Evolutionary conservation across 2,888 invertebrate species (phyloP), one percentile per base, ranked within the genome.

Genomic region (Drosophila macrospina): DNA sequence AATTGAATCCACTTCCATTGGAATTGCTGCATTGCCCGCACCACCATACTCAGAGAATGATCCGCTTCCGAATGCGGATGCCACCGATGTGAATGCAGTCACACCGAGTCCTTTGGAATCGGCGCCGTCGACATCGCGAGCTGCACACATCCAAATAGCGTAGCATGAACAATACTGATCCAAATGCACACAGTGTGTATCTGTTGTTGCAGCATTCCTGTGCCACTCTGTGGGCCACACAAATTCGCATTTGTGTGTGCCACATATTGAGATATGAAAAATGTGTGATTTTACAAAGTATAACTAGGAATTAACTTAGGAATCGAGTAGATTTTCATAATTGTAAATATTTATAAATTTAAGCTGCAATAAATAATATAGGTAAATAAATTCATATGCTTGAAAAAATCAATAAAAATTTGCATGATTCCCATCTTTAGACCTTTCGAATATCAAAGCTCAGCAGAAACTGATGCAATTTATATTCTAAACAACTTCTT

Each of bases 21-120:
- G 80, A 7, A 78, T 84, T 45, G 83, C 83, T n/a, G 83, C 81
- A 13, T 41, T 89, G 15, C 71, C 85, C 0, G 82, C 81, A 5
- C 90, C 90, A 7, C 81, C 89, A 6, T 90, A 90, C 62, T 72
- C 78, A 4, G 85, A 80, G 48, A 56, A 52, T 20, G 88, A 79
- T 74, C 78, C 80, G 5, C 56, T 69, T 42, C 41, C 55, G 28
- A 51, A 16, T 24, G 47, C 50, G 24, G 41, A 39, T 16, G 45
- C 51, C 28, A 7, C 26, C 7, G 15, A 37, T 0, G 26, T 37
- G 0, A 5, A 15, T n/a, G 44, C 13, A 15, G 13, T 32, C 45
- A 57, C 60, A 10, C 20, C 54, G 28, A 69, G 41, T 44, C 30
- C 72, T 4, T 44, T 73, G 42, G 77, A 74, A 13, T 45, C 76